Evolutionary conservation across 2,797 vertebrate genomes (phyloP), one percentile per base, ranked within the genome.

Genomic region (Epinephelus malabaricus): DNA sequence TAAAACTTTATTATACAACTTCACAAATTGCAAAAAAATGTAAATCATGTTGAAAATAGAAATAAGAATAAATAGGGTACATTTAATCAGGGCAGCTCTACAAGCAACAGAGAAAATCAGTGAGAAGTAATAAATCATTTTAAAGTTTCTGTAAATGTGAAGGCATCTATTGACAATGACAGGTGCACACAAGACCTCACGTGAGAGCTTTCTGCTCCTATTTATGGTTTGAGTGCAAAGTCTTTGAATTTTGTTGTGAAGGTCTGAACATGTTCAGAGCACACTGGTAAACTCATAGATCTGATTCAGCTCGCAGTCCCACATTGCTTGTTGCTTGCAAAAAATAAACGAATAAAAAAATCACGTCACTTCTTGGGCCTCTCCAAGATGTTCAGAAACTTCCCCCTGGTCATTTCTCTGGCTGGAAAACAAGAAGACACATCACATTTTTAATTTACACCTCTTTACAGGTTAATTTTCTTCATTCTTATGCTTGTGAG

Each of bases 331-430:
- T 69, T 45, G 27, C 34, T 78, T 38, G 40, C 34, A 66, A n/a
- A 70, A n/a, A 1, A 18, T 6, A 51, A 8, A 34, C 34, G 0
- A 23, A 25, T 18, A 11, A 55, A 23, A 56, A 21, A 23, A 27
- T 30, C 43, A 5, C 64, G 84, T 94, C 96, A 99, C 92, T 99
- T 99, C 95, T 97, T 99, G 47, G 97, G 96, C 89, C 97, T 97
- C 92, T 99, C 98, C 92, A 99, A 89, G 92, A 99, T 99, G 92
- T 99, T 99, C 86, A 99, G 95, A 90, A 99, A 99, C 88, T 99
- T 99, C 5, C 98, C 98, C 69, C 98, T 95, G 76, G 98, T 99
- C 98, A 99, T 99, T 95, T 99, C 98, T 90, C 98, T 95, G 76
- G 98, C 98, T 99, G 95, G 56, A 92, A 94, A 79, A 95, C 87